Evolutionary conservation across 37 sponge, comb jelly and placozoan species (phyloP).

Genomic region (Bolinopsis microptera): DNA sequence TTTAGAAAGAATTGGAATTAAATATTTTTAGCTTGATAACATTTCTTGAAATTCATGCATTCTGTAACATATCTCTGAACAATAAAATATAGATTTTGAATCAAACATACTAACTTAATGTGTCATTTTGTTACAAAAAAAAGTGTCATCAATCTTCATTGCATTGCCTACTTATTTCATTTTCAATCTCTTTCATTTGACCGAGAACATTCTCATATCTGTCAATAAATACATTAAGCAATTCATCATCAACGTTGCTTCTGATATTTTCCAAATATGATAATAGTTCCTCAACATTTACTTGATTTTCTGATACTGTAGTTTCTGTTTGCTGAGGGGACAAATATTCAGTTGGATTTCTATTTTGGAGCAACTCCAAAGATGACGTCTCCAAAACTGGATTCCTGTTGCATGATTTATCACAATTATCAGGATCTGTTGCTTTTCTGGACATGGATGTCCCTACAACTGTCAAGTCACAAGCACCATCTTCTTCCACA

Average conservation of each 20-base stretch:
- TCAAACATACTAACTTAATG: too few relatives aligned
- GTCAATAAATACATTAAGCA: slow-evolving; percentile 20
- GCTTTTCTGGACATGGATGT: not conserved
- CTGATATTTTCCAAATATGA: slow-evolving; percentile 19
- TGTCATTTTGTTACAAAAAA: too few relatives aligned
- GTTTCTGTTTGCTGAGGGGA: not conserved
- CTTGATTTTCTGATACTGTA: not conserved
- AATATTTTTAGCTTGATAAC: too few relatives aligned
- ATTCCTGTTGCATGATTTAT: not conserved
- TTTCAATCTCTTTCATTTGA: slow-evolving; percentile 49
- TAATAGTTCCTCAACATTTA: slow-evolving; percentile 2
- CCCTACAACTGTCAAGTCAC: not conserved
- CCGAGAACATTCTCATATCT: not conserved
- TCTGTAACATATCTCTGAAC: too few relatives aligned
- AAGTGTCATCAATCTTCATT: not conserved
- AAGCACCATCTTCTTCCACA: too few relatives aligned
- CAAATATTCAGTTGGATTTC: not conserved
- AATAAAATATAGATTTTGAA: too few relatives aligned
- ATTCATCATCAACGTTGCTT: slow-evolving; percentile 20
- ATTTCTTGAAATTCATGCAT: too few relatives aligned
- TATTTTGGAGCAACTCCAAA: not conserved
- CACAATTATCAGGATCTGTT: not conserved
- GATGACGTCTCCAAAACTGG: not conserved
- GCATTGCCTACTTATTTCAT: not conserved
- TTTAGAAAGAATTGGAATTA: too few relatives aligned